Evolutionary conservation across 2,113 vertebrate genomes (phyloP), one percentile per base, ranked within the genome.

Genomic region (Hylia prasina): DNA sequence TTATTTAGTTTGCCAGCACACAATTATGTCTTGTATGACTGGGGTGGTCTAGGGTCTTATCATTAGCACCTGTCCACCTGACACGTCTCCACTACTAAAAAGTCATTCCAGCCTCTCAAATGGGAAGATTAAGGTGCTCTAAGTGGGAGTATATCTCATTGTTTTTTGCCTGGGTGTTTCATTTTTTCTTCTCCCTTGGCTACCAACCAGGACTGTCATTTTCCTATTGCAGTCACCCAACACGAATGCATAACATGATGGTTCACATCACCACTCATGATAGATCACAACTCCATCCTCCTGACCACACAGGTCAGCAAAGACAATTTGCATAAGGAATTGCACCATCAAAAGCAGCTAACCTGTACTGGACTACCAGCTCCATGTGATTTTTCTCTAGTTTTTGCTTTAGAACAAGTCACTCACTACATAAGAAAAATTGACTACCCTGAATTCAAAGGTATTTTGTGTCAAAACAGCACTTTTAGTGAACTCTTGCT

Each of bases 231-330:
- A 51, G 22, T 65, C 64, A 84, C 30, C 13, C 60, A 89, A 10
- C 21, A 6, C 0, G 2, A 90, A 61, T 35, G 37, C 15, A 7
- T 28, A 56, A 47, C 4, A 17, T 6, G 8, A 42, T 10, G 2
- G 21, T 11, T 60, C 79, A 60, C 50, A 40, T 30, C 13, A 72
- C 31, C 69, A 11, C 63, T 65, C 58, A 35, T 1, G 0, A 20
- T 1, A 40, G 40, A 37, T 13, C 24, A 5, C 31, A 85, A 37
- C 16, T 8, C 30, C 27, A 8, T 58, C 35, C 79, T 90, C 31
- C 47, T 71, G 24, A 48, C 15, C 2, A 3, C 24, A 60, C 17
- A 69, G n/a, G 25, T 48, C 65, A 85, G 57, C 66, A 79, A 86
- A 56, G 27, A 58, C 19, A 68, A 51, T 50, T 42, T 78, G 20